These are phyloP conservation scores for Lutraria rhynchaena DNA, from an alignment of 1,140 invertebrate species.

Conservation along the genomic window DNA sequence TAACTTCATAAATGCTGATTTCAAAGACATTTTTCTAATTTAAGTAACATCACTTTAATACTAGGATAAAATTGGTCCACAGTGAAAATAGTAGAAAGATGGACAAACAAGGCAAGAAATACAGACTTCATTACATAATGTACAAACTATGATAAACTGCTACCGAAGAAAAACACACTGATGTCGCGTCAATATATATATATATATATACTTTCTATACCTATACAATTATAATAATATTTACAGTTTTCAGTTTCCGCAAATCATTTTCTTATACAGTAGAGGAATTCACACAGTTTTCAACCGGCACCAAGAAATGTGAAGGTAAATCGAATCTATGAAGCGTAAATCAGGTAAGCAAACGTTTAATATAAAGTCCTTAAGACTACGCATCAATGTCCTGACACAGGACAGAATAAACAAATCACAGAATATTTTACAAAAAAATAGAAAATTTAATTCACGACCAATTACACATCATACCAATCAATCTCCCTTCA, in stretches of 20 bases:
- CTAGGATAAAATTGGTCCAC: conserved; percentile 6
- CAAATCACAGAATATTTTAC: no score
- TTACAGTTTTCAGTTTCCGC: conserved; percentile 8
- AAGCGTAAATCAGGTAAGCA: no score
- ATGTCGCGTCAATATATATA: conserved; percentile 42
- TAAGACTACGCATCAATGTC: no score
- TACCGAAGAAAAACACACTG: conserved; percentile 18
- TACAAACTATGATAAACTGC: conserved; percentile 11
- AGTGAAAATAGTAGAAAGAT: conserved; percentile 5
- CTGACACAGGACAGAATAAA: no score
- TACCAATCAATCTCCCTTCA: no score
- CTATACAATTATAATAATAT: conserved; percentile 35
- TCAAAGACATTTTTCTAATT: background rate
- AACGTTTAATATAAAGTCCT: no score
- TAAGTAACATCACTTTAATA: background rate
- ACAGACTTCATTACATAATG: conserved; percentile 7
- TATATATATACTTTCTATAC: conserved; percentile 35
- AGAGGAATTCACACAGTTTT: background rate
- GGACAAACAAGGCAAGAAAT: background rate
- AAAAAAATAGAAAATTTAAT: no score
- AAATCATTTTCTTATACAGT: conserved; percentile 1
- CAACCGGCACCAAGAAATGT: no score
- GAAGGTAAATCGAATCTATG: no score
- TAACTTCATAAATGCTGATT: background rate
- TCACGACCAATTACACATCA: no score